Conservation (phyloP, 2,113 vertebrate species). For the Sialia sialis region DNA sequence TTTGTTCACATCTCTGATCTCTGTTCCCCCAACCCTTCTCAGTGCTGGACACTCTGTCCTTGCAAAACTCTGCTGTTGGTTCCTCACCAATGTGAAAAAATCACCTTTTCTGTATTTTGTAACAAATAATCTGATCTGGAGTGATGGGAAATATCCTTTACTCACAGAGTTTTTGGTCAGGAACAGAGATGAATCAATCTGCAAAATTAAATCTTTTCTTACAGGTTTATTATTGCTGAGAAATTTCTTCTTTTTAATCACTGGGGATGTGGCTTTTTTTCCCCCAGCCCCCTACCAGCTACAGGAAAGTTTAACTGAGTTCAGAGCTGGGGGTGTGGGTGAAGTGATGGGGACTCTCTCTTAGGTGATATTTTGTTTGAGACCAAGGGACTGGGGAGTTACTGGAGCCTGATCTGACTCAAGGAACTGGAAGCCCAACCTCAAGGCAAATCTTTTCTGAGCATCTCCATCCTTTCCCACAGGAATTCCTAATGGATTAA, state of each 20-base stretch:
- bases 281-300: not conserved
- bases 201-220: not conserved
- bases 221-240: not conserved
- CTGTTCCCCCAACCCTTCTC: not conserved
- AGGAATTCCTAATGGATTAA: not conserved
- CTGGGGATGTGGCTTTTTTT: rapidly evolving
- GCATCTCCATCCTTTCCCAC: not conserved
- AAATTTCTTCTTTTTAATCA: not conserved
- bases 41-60: not conserved
- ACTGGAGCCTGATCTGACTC: not conserved
- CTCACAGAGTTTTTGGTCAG: not conserved
- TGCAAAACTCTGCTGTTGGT: not conserved
- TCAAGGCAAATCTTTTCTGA: not conserved
- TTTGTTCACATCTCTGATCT: not conserved
- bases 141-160: not conserved
- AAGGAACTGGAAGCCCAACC: not conserved
- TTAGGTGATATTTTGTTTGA: not conserved
- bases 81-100: not conserved
- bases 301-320: not conserved
- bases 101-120: not conserved
- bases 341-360: not conserved
- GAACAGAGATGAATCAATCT: not conserved
- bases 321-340: not conserved
- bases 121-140: not conserved
- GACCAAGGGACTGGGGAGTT: not conserved